Conservation (phyloP, 2,797 vertebrate species). For the Luscinia luscinia region DNA sequence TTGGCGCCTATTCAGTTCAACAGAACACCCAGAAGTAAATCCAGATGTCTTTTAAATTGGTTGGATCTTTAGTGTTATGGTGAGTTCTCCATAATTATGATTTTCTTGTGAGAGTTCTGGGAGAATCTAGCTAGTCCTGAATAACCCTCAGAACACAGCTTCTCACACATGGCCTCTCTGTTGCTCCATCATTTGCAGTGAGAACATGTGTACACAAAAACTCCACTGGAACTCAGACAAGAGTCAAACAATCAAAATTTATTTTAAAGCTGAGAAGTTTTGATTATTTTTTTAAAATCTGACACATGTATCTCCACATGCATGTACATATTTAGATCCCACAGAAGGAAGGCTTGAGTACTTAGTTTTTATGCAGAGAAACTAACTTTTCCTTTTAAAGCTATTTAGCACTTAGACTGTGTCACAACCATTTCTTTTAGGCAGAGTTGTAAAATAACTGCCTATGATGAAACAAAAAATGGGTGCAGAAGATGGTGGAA, state of each 20-base stretch:
- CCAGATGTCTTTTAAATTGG: constrained; percentile 27
- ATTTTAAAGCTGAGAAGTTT: neutral
- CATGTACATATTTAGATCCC: neutral
- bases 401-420: neutral
- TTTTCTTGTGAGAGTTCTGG: constrained; percentile 21
- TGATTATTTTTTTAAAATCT: neutral
- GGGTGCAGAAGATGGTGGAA: neutral
- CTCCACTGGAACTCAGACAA: neutral
- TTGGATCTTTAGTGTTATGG: neutral
- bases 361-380: neutral
- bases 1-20: neutral
- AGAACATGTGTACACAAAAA: neutral
- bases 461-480: neutral
- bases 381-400: neutral
- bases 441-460: neutral
- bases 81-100: neutral
- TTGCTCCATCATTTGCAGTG: neutral
- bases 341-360: neutral
- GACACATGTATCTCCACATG: neutral
- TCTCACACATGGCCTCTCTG: neutral
- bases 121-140: neutral
- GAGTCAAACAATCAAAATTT: neutral
- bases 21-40: constrained; percentile 44
- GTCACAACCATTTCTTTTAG: neutral
- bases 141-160: neutral